Evolutionary conservation across 2,113 vertebrate genomes (phyloP), one percentile per base, ranked within the genome.

Genomic region (Craseonycteris thonglongyai): DNA sequence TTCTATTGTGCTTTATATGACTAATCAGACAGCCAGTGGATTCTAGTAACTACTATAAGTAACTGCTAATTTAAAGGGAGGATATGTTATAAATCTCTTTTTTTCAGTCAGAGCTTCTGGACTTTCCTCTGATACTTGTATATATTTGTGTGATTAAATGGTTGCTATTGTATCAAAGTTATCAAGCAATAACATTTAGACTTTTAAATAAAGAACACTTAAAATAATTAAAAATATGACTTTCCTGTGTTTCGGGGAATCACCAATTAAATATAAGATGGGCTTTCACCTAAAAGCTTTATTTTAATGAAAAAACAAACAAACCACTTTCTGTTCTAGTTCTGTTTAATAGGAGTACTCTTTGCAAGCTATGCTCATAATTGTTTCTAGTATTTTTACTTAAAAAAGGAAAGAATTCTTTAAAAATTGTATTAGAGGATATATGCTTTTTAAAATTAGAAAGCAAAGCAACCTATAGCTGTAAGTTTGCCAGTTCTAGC

Each of bases 11-110:
- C 28, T 0, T 90, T 69, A 47, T 56, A 68, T 13, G 26, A 38
- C 42, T 93, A 91, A 89, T 97, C 83, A 61, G 69, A 85, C 22
- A 91, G 16, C 47, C 76, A 61, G 72, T 88, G 56, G 49, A 18
- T 94, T 97, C 75, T 30, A 66, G 21, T 72, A 71, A 42, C 76
- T 80, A 38, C 15, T 45, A 26, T 63, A 76, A 90, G 49, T 91
- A 86, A 74, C 93, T 95, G 81, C 79, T 95, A 74, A 71, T 30
- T 90, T 96, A 90, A 95, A 92, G 89, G 18, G 6, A 90, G 42
- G 56, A 30, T 8, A n/a, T 24, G 9, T n/a, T 63, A 4, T 88
- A 71, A 69, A 65, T 93, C 56, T 65, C 33, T 87, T 95, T 47
- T 74, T 72, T 71, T 35, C 33, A 45, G 18, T 24, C 33, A 0